Base-by-base conservation (phyloP, 2,888 invertebrate species). In the Apodemia duryi region DNA sequence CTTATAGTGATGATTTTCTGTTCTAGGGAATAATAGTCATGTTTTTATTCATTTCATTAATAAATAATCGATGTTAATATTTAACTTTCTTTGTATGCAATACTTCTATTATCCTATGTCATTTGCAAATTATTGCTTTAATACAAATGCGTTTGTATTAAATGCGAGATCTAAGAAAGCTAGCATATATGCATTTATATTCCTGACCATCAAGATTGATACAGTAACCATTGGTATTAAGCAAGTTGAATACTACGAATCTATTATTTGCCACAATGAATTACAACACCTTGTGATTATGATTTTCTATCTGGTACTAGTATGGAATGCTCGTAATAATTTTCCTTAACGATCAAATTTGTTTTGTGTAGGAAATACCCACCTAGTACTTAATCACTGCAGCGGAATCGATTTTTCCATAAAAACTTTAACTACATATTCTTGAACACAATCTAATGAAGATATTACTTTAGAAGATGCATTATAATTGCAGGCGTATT, bases 381-480 rank as follows among this genome's bases (percentile, higher is more conserved):
- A 32, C 54, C 60, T 60, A n/a, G 60, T 7, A 21, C 32, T 60
- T 35, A 32, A 60, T 60, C 35, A n/a, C 0, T 60, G 60, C 60
- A 11, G 32, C 13, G 35, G 35, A 57, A 29, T 57, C 51, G 51
- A 51, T 51, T 51, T 51, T 51, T 51, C 51, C 21, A 51, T 7
- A 51, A 54, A 54, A 54, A 54, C 29, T 29, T 54, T 28, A 29
- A 54, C 54, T 29, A 6, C 29, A 28, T 28, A 10, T 29, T 54
- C 29, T 54, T 29, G 9, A 11, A 29, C 29, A 54, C 29, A 13
- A 49, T 46, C 46, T 64, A 60, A 71, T 69, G 49, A 49, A 51
- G 51, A n/a, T 21, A 4, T 21, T 21, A 7, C 49, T n/a, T 21
- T 21, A 21, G 49, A 51, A 51, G 21, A 21, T 51, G 49, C 49